phyloP scores from a whole-genome alignment of 2,797 vertebrate genomes.

The Dryobates pubescens region DNA sequence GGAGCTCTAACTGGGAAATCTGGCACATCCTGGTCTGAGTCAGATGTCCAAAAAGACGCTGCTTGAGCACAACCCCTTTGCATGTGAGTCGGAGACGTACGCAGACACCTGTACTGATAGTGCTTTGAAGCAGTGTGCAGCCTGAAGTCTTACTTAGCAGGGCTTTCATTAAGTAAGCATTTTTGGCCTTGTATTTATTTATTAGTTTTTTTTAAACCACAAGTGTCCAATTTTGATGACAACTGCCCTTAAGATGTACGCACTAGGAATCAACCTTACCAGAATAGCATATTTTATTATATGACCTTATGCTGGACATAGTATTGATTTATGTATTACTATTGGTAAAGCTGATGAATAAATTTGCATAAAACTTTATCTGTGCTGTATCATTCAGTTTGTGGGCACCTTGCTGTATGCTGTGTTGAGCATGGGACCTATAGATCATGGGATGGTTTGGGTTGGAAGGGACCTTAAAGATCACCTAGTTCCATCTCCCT shows the following conservation, averaged over 20 bases:
- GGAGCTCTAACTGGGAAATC: neutral
- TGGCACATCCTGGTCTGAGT: neutral
- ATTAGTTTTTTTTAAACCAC: conserved; percentile 11
- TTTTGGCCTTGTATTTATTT: conserved; percentile 70
- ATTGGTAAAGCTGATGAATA: conserved; percentile 59
- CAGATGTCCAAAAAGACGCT: neutral
- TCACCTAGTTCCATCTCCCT: too few relatives aligned
- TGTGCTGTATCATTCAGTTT: neutral
- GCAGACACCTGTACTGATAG: conserved; percentile 20
- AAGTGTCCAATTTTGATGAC: conserved; percentile 40
- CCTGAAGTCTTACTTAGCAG: conserved; percentile 39
- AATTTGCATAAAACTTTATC: conserved; percentile 34
- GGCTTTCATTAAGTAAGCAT: conserved; percentile 12
- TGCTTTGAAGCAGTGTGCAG: conserved; percentile 37
- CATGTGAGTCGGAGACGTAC: neutral
- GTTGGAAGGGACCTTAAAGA: too few relatives aligned
- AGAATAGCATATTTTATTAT: conserved; percentile 57
- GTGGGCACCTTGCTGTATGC: neutral
- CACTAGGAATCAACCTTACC: conserved; percentile 26
- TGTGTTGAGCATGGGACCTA: too few relatives aligned
- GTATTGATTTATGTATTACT: conserved; percentile 63
- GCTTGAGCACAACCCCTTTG: conserved; percentile 15
- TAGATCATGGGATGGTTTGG: neutral
- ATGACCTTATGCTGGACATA: conserved; percentile 63
- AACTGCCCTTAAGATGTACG: conserved; percentile 46